A percentile compares a stretch with the other conserved stretches of the same genome.
Conservation (phyloP, 2,888 invertebrate species). For the Caradrina kadenii region DNA sequence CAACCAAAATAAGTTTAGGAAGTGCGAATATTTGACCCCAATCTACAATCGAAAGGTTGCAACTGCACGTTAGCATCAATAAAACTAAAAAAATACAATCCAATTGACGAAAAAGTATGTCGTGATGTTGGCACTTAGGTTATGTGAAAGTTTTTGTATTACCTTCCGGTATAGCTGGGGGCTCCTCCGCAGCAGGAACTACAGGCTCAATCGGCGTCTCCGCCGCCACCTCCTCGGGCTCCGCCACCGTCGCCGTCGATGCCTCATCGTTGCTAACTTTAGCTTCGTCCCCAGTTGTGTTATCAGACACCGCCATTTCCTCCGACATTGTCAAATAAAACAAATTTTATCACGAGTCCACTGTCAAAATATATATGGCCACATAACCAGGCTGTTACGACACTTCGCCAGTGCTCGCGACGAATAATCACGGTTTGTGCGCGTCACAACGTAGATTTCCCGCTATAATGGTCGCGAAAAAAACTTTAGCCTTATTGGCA, state of each 20-base stretch:
- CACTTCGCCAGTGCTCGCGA: conserved; percentile 77
- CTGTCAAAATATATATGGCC: conserved; percentile 81
- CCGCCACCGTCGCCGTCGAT: conserved; percentile 68
- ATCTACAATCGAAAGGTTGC: conserved; percentile 30
- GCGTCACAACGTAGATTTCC: conserved; percentile 89
- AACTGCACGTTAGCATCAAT: conserved; percentile 40
- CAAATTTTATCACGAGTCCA: conserved; percentile 78
- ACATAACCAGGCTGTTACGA: conserved; percentile 85
- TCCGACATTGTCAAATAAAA: conserved; percentile 88
- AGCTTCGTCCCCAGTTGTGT: conserved; percentile 79
- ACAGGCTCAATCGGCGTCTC: conserved; percentile 67
- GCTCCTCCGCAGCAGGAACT: conserved; percentile 63
- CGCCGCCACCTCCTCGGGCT: conserved; percentile 65
- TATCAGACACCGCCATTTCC: conserved; percentile 89
- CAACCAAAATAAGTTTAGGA: conserved; percentile 13
- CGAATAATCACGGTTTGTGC: conserved; percentile 82
- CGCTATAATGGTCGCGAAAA: conserved; percentile 84
- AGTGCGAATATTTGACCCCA: conserved; percentile 36
- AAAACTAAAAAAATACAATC: conserved; percentile 58
- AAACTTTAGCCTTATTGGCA: conserved; percentile 69
- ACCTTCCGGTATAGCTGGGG: conserved; percentile 71
- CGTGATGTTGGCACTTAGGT: conserved; percentile 79
- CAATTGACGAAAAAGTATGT: conserved; percentile 71
- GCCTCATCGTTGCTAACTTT: conserved; percentile 75
- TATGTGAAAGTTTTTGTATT: conserved; percentile 79